phyloP scores from a whole-genome alignment of 2,888 invertebrate genomes.

The Camponotus fellah region DNA sequence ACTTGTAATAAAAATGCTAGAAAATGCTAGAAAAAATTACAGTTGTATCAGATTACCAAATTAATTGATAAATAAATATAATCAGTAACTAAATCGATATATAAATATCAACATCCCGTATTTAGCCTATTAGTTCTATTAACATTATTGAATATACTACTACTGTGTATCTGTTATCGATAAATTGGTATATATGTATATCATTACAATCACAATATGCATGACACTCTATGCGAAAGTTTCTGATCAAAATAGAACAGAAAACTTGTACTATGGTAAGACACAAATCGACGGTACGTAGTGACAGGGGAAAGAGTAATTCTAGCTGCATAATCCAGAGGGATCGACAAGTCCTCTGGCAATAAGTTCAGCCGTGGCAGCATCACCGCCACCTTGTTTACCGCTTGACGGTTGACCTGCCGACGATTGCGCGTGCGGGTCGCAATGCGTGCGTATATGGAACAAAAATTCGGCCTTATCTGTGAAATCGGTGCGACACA shows the following conservation, averaged over 20 bases:
- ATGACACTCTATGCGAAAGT: constrained; percentile 73
- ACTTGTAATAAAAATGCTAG: background rate
- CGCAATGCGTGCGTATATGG: constrained; percentile 90
- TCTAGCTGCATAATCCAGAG: constrained; percentile 85
- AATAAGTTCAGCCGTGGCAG: constrained; percentile 83
- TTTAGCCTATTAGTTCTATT: background rate
- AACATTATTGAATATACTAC: constrained; percentile 35
- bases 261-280: constrained; percentile 83
- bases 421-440: constrained; percentile 81
- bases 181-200: constrained; percentile 71
- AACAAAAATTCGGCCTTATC: constrained; percentile 91
- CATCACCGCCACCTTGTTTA: constrained; percentile 81
- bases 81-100: no score
- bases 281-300: constrained; percentile 81
- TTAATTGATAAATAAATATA: background rate
- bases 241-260: constrained; percentile 72
- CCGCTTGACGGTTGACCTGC: constrained; percentile 76
- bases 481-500: constrained; percentile 90
- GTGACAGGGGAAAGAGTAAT: constrained; percentile 74
- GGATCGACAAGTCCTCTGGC: constrained; percentile 84
- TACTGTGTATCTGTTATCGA: constrained; percentile 68
- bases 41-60: constrained; percentile 8
- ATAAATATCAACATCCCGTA: background rate
- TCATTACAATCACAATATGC: constrained; percentile 80
- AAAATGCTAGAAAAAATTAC: background rate